Percentiles rank a stretch among this genome's conserved stretches.
These are phyloP conservation scores for Scleropages formosus DNA, from an alignment of 2,797 vertebrate genomes.

Conservation along the genomic window DNA sequence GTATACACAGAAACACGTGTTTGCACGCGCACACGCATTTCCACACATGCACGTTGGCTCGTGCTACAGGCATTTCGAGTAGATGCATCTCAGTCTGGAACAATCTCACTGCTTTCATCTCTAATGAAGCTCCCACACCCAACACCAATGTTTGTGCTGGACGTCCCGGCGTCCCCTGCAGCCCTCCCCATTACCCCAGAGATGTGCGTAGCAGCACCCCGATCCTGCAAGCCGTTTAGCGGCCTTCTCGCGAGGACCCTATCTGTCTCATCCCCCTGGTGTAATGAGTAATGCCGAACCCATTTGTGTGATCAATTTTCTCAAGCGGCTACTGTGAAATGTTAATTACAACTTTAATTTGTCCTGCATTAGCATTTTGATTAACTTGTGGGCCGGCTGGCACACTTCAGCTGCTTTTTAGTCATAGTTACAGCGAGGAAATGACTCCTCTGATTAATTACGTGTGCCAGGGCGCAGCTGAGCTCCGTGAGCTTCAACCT, in stretches of 20 bases:
- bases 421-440: slow-evolving; percentile 85
- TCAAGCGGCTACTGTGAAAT: slow-evolving; percentile 91
- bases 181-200: neutral
- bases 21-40: neutral
- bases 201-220: slow-evolving; percentile 8
- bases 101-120: neutral
- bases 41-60: neutral
- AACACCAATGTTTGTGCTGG: slow-evolving; percentile 25
- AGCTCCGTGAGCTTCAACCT: slow-evolving; percentile 85
- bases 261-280: slow-evolving; percentile 69
- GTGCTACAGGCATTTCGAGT: neutral
- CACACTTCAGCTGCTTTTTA: slow-evolving; percentile 82
- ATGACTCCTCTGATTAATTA: slow-evolving; percentile 91
- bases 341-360: slow-evolving; percentile 96
- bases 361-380: slow-evolving; percentile 94
- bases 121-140: neutral
- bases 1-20: neutral
- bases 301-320: slow-evolving; percentile 87
- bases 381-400: slow-evolving; percentile 83
- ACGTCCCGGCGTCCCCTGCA: neutral
- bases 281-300: slow-evolving; percentile 86
- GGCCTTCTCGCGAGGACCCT: neutral
- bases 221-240: slow-evolving; percentile 7
- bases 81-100: no score
- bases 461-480: slow-evolving; percentile 87